Base-by-base conservation (phyloP, 2,888 invertebrate species). In the Gymnocheta viridis region DNA sequence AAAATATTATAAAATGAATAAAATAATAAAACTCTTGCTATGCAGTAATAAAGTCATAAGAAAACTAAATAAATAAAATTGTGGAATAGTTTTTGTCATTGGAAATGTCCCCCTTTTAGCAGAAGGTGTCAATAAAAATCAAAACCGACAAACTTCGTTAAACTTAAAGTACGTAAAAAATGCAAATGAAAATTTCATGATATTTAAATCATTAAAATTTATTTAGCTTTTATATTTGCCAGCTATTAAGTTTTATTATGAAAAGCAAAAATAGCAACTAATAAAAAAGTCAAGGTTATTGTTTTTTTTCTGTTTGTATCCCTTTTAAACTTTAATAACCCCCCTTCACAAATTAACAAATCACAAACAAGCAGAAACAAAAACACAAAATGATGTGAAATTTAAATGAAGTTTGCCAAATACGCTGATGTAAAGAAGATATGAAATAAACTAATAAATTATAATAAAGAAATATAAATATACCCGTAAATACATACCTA, bases 241-340 rank as follows among this genome's bases (percentile, higher is more conserved):
- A 29, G 29, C 22, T 27, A n/a, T 58, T 47, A 38, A 49, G 14
- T 60, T 22, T 35, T 22, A 19, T 22, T 14, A 22, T 22, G 9
- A n/a, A 24, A 62, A 51, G 14, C 19, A 22, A 58, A 58, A 56
- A 17, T 78, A 12, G 62, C 70, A 62, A 70, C 41, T 78, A 54
- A 77, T 67, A 62, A 78, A 70, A 58, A 54, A 72, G 35, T 56
- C 79, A 73, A 80, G 79, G 79, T 73, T 64, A 54, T 10, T 19
- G 24, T 51, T 9, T 29, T 22, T 56, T 29, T 9, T 22, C n/a
- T 67, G 10, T 56, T 56, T 56, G 47, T 70, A 9, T 10, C 70
- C 44, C 41, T 54, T 64, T 64, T 22, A 27, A 14, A 49, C 56
- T 58, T 74, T 54, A 41, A 32, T 38, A 19, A 7, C 2, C 69